A percentile compares a stretch with the other conserved stretches of the same genome.
Evolutionary conservation across 2,888 invertebrate genomes (phyloP).

Genomic region (Caenorhabditis japonica): DNA sequence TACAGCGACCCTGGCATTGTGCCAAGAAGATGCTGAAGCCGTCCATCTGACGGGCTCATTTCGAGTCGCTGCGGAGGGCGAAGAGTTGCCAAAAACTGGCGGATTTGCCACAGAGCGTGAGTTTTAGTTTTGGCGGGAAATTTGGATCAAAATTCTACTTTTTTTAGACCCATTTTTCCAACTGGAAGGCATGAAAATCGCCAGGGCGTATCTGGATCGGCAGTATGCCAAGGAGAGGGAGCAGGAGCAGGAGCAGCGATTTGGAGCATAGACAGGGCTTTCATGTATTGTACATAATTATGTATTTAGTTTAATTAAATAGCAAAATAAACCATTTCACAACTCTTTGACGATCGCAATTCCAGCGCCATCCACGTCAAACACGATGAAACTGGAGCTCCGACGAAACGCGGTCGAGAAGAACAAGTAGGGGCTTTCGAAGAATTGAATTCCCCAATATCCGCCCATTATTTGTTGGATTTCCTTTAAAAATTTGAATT

Average conservation of each 20-base stretch:
- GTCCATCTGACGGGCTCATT: conserved; percentile 43
- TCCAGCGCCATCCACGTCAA: conserved; percentile 47
- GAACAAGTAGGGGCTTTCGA: conserved; percentile 46
- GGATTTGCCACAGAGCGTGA: conserved; percentile 28
- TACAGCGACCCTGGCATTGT: conserved; percentile 1
- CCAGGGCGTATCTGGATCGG: conserved; percentile 48
- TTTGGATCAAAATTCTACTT: background rate
- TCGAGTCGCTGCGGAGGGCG: conserved; percentile 37
- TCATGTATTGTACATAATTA: conserved; percentile 2
- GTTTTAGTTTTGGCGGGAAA: background rate
- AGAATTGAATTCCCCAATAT: conserved; percentile 36
- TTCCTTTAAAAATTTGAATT: conserved; percentile 22
- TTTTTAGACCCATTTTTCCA: conserved; percentile 54
- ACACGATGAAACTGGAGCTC: conserved; percentile 36
- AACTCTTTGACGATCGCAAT: conserved; percentile 33
- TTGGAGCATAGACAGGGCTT: conserved; percentile 14
- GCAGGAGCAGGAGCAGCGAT: conserved; percentile 24
- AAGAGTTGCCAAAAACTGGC: conserved; percentile 12
- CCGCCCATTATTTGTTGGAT: conserved; percentile 39
- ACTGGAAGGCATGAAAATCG: conserved; percentile 54
- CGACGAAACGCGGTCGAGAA: conserved; percentile 24
- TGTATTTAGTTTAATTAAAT: background rate
- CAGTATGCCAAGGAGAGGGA: conserved; percentile 47
- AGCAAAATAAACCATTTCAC: conserved; percentile 1
- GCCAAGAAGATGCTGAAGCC: conserved; percentile 21